Base-by-base conservation (phyloP, 2,888 invertebrate species). In the Drosophila paramelanica region DNA sequence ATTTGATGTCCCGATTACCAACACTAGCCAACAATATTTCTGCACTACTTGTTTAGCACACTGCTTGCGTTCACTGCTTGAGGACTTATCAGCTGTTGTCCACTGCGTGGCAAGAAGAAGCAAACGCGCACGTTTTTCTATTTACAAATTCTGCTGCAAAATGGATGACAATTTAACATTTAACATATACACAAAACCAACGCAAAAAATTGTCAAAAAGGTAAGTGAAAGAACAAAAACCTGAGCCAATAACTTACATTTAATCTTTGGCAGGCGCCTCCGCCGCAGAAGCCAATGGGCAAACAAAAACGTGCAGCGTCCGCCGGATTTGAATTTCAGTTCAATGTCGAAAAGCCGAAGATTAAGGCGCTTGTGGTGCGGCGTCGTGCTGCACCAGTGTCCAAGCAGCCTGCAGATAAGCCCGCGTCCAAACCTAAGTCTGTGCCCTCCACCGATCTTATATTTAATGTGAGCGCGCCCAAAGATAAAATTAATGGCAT, bases 311-410 rank as follows among this genome's bases (percentile, higher is more conserved):
- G 45, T 46, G 67, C 8, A 14, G 59, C 41, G 20, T 10, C 69
- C 0, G 10, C 14, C 0, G 47, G 13, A 36, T 73, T 77, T 5
- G 75, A 73, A 3, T 89, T 83, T 25, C 67, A 89, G 23, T 83
- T 89, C 39, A 71, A 81, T 60, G 49, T 5, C 2, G 85, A 81
- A 0, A 75, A 82, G 39, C 88, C 88, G 3, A 91, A 90, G 49
- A 79, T 90, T 0, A 92, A 92, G 71, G 92, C 93, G 0, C 49
- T 92, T 46, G 92, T 91, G 3, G 89, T 91, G 8, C 81, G 91
- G 20, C 89, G 84, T 47, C 80, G 91, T 4, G 73, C 71, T 1
- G 57, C 17, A 0, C 41, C 60, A 23, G 13, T 36, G 6, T 1
- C 50, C 23, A 62, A 56, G n/a, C 10, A 23, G 38, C 31, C 36